A percentile compares a stretch with the other conserved stretches of the same genome.
phyloP scores from a whole-genome alignment of 2,113 vertebrate species.

The Mirza zaza region DNA sequence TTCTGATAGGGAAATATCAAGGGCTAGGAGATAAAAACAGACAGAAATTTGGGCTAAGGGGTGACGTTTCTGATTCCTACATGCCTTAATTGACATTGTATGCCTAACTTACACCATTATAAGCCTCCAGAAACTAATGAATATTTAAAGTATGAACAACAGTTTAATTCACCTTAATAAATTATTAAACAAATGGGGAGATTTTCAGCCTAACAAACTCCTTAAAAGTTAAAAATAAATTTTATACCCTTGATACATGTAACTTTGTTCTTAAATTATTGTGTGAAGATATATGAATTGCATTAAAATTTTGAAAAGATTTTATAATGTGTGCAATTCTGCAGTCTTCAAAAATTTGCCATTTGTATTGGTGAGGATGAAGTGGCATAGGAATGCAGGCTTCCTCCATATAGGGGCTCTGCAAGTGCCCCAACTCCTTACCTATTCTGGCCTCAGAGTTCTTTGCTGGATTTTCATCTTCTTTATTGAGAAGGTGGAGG shows the following conservation, averaged over 20 bases:
- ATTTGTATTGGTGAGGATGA: neutral
- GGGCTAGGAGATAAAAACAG: neutral
- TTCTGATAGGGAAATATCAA: conserved; percentile 8
- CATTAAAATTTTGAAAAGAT: neutral
- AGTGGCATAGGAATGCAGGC: neutral
- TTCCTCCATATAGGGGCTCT: neutral
- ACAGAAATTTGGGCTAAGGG: neutral
- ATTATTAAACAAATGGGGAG: neutral
- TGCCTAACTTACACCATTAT: neutral
- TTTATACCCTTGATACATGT: neutral
- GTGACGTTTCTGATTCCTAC: neutral
- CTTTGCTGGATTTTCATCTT: neutral
- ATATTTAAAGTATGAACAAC: neutral
- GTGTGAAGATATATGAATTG: neutral
- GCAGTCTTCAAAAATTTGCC: neutral
- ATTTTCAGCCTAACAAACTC: neutral
- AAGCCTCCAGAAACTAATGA: neutral
- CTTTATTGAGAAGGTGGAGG: neutral
- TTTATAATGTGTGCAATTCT: neutral
- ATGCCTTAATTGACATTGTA: neutral
- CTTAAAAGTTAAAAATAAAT: neutral
- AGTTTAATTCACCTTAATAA: neutral
- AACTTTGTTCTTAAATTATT: neutral
- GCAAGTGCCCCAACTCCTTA: no score
- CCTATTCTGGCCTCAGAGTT: neutral